phyloP scores from a whole-genome alignment of 2,888 invertebrate species.

The Pterostichus madidus region DNA sequence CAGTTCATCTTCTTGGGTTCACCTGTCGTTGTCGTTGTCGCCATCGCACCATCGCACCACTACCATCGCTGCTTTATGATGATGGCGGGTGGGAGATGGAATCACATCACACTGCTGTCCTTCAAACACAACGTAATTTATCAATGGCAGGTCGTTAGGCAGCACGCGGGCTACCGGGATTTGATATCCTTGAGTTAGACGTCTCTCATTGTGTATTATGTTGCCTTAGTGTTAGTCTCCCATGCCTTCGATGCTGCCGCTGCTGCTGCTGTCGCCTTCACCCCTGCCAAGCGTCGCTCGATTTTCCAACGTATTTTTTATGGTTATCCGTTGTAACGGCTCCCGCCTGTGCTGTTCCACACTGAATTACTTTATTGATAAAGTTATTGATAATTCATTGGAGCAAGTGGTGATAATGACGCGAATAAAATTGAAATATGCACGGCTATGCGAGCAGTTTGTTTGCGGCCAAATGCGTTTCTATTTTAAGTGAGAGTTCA shows the following conservation, averaged over 20 bases:
- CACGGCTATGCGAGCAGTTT: conserved; percentile 41
- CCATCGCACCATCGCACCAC: not conserved
- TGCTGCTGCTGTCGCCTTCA: no score
- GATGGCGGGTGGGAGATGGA: conserved; percentile 50
- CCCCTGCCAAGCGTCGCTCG: not conserved
- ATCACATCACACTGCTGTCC: conserved; percentile 61
- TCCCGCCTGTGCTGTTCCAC: conserved; percentile 47
- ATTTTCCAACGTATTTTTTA: conserved; percentile 58
- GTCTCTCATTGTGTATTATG: conserved; percentile 56
- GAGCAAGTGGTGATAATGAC: conserved; percentile 62
- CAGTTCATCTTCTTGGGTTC: conserved; percentile 60
- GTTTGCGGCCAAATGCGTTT: conserved; percentile 35
- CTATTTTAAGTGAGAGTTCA: conserved; percentile 26
- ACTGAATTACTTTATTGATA: conserved; percentile 60
- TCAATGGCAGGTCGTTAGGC: conserved; percentile 63
- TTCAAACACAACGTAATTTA: conserved; percentile 63
- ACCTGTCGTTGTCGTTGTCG: conserved; percentile 52
- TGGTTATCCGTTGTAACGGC: conserved; percentile 48
- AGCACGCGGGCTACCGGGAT: conserved; percentile 41
- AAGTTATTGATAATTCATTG: conserved; percentile 64
- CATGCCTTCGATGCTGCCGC: not conserved
- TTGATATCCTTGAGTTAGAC: conserved; percentile 60
- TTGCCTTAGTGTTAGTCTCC: conserved; percentile 4
- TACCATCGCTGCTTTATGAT: conserved; percentile 23
- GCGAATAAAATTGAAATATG: conserved; percentile 63